Percentiles rank a stretch among this genome's conserved stretches.
Evolutionary conservation across 2,113 vertebrate genomes (phyloP).

Genomic region (Leiothrix lutea): DNA sequence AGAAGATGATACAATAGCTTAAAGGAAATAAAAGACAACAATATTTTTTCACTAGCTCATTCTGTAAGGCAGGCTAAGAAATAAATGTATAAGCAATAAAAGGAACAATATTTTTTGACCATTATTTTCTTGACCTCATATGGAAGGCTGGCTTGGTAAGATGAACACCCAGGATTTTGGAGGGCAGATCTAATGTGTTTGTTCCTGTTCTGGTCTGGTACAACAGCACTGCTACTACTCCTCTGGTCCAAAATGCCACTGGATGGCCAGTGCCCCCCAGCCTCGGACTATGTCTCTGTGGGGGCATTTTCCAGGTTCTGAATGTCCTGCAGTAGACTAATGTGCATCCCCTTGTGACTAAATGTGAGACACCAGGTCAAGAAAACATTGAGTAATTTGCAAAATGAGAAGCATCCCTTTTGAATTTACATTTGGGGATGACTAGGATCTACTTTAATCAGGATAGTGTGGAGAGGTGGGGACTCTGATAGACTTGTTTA

Average conservation of each 20-base stretch:
- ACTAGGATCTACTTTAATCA: background rate
- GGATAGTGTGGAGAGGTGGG: background rate
- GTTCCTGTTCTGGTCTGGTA: background rate
- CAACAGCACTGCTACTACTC: background rate
- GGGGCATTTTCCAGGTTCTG: background rate
- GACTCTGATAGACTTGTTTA: background rate
- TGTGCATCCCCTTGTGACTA: background rate
- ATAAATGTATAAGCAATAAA: background rate
- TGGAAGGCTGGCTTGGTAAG: background rate
- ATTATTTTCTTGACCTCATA: background rate
- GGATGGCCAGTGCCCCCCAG: background rate
- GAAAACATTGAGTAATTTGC: background rate
- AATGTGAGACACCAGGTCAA: background rate
- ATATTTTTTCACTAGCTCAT: accelerated
- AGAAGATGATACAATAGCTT: background rate
- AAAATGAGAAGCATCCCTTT: background rate
- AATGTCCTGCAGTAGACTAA: background rate
- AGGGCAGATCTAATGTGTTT: background rate
- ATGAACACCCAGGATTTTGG: background rate
- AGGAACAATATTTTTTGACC: background rate
- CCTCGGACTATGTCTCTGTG: background rate
- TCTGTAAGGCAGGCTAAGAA: background rate
- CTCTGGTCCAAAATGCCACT: background rate
- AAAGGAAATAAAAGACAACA: background rate
- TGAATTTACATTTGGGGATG: background rate